Base-by-base conservation (phyloP, 2,888 invertebrate genomes). In the Rhodophaea formosa region DNA sequence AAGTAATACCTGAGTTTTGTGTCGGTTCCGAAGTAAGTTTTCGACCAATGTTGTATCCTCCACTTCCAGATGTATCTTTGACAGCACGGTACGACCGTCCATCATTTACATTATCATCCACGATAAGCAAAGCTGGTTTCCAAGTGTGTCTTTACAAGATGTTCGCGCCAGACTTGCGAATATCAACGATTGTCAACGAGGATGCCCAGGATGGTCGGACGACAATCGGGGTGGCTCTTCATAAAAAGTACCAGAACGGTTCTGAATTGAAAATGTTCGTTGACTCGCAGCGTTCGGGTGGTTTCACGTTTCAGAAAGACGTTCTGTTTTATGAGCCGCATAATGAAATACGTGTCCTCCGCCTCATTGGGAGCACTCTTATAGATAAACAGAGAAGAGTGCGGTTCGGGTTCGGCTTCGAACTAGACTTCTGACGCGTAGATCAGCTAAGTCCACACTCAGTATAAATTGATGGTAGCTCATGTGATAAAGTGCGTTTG, bases 251-350 rank as follows among this genome's bases (percentile, higher is more conserved):
- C 60, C 60, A 68, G 5, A 84, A 85, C 62, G 84, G 84, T 1
- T 79, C 86, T 0, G 88, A 89, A 57, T 59, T 90, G 68, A 89
- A 88, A 71, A 77, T 90, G 54, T 91, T 90, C 60, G 82, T 90
- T 7, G 89, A 91, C 62, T 86, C 88, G 0, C 82, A 86, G 67
- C 80, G 80, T 43, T 88, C 89, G 54, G 89, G 88, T 1, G 91
- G 91, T 0, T 88, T 91, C 51, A 89, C 90, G 0, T 79, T 79
- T 51, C 82, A 89, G 59, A 88, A 80, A 63, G 88, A 90, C 51
- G 67, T 90, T 35, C 63, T 80, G n/a, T 85, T 90, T 58, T 68
- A 82, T 29, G 89, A 89, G 60, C 69, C 79, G 0, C 77, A 75
- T 15, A 82, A 77, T 49, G 89, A 89, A 43, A 70, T 81, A 30